Evolutionary conservation across 2,113 vertebrate species (phyloP), one percentile per base, ranked within the genome.

Genomic region (Hippoglossus stenolepis): DNA sequence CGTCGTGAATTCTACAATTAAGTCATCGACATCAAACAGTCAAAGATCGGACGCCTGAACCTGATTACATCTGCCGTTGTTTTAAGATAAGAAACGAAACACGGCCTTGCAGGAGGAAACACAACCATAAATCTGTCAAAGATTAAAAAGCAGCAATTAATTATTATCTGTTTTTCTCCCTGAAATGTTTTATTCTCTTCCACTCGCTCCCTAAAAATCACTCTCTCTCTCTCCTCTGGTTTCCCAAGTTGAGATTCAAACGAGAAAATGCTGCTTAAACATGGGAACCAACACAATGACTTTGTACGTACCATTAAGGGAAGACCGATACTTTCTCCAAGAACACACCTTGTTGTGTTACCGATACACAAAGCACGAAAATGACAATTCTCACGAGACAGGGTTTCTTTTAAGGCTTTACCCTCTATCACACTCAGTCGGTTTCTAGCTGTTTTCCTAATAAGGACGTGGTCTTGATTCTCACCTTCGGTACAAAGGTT

Each of bases 401-500:
- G n/a, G 61, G 18, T 60, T 74, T 68, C 43, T 73, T 71, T 45
- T 60, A 79, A 65, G 65, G 47, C 28, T 64, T 67, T 24, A 35
- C 58, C 18, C 61, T 24, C 14, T 20, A 0, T 23, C 31, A 6
- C 31, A 2, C 31, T 31, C 31, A 0, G 40, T 35, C 14, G 8
- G 45, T 23, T 24, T 72, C 24, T 38, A 38, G 38, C 2, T 20
- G 7, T 20, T 73, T 58, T 26, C 75, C 60, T 60, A 59, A 67
- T 64, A 60, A 77, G 13, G 57, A 15, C 49, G 65, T n/a, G 4
- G 8, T 45, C 26, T 21, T 45, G n/a, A 74, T 64, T 45, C 59
- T 65, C 35, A 0, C 43, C 59, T 67, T 59, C 63, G 60, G 72
- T 79, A 38, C 85, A 87, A 85, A 86, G 83, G 72, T 84, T 74